phyloP scores from a whole-genome alignment of 2,888 invertebrate species.

The Scotopteryx bipunctaria region DNA sequence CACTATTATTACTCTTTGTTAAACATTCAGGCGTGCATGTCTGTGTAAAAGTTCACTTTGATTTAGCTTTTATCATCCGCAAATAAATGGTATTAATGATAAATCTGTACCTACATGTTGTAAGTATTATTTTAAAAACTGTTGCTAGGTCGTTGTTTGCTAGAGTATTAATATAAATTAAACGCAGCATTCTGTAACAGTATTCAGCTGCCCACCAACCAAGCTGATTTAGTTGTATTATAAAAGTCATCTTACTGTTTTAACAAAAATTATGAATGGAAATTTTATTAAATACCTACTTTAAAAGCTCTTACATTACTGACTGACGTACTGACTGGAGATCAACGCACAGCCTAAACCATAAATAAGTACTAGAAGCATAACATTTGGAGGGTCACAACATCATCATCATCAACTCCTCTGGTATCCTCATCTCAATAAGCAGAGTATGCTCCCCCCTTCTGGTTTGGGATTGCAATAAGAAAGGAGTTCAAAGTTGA shows the following conservation, averaged over 20 bases:
- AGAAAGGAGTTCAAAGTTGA: too few relatives aligned
- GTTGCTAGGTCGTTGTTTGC: slow-evolving; percentile 17
- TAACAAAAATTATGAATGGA: background rate
- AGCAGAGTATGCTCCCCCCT: too few relatives aligned
- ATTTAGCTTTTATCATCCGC: background rate
- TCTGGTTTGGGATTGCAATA: too few relatives aligned
- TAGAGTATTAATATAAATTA: slow-evolving; percentile 16
- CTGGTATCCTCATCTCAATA: too few relatives aligned
- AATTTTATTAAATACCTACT: background rate
- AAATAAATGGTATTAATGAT: background rate
- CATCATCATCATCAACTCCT: too few relatives aligned
- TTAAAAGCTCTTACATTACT: too few relatives aligned
- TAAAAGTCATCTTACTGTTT: slow-evolving; percentile 40
- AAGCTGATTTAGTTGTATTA: slow-evolving; percentile 46
- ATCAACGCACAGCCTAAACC: too few relatives aligned
- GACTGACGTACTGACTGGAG: too few relatives aligned
- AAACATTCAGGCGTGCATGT: slow-evolving; percentile 20
- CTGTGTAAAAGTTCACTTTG: slow-evolving; percentile 5
- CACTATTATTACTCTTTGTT: slow-evolving; percentile 32
- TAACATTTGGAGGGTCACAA: too few relatives aligned
- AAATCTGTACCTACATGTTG: too few relatives aligned
- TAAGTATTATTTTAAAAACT: slow-evolving; percentile 4
- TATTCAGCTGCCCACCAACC: slow-evolving; percentile 30
- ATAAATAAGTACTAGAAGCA: too few relatives aligned
- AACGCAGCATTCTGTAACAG: slow-evolving; percentile 42